A percentile compares a stretch with the other conserved stretches of the same genome.
These are phyloP conservation scores for Bujurquina vittata DNA, from an alignment of 2,113 vertebrate species.

Conservation along the genomic window DNA sequence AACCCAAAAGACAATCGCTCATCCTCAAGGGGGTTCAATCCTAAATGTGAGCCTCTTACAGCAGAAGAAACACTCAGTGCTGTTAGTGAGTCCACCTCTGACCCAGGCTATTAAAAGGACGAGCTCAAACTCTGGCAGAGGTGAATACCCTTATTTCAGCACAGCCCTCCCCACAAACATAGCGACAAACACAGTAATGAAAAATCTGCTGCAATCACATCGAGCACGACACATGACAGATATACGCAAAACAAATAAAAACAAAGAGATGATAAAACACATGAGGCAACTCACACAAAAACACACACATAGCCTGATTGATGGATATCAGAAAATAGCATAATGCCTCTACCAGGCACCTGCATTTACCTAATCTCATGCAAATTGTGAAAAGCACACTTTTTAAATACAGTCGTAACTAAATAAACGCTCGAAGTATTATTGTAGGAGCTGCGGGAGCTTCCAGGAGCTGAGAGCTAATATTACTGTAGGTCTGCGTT, in stretches of 20 bases:
- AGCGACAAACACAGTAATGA: conserved; percentile 28
- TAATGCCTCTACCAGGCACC: conserved; percentile 42
- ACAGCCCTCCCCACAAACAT: conserved; percentile 16
- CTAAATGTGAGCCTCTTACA: conserved; percentile 25
- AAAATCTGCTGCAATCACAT: conserved; percentile 50
- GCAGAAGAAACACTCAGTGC: conserved; percentile 17
- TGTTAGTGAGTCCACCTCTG: conserved; percentile 41
- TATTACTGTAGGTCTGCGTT: conserved; percentile 43
- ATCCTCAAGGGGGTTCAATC: conserved; percentile 32
- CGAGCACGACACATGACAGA: conserved; percentile 37
- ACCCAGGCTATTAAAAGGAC: conserved; percentile 50
- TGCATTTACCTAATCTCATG: conserved; percentile 61
- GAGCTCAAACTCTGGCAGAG: conserved; percentile 34
- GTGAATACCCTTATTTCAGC: conserved; percentile 51
- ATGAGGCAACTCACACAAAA: conserved; percentile 8
- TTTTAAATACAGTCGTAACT: conserved; percentile 43
- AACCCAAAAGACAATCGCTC: conserved; percentile 30
- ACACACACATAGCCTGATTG: background rate
- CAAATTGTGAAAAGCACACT: conserved; percentile 54
- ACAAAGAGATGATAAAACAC: conserved; percentile 26
- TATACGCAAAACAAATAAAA: conserved; percentile 52
- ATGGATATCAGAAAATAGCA: conserved; percentile 46
- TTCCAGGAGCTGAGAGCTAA: conserved; percentile 50
- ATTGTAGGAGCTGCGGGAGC: conserved; percentile 42
- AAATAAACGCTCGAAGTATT: conserved; percentile 67